A percentile compares a stretch with the other conserved stretches of the same genome.
Conservation (phyloP, 2,888 invertebrate genomes). For the Tetanocera ferruginea region DNA sequence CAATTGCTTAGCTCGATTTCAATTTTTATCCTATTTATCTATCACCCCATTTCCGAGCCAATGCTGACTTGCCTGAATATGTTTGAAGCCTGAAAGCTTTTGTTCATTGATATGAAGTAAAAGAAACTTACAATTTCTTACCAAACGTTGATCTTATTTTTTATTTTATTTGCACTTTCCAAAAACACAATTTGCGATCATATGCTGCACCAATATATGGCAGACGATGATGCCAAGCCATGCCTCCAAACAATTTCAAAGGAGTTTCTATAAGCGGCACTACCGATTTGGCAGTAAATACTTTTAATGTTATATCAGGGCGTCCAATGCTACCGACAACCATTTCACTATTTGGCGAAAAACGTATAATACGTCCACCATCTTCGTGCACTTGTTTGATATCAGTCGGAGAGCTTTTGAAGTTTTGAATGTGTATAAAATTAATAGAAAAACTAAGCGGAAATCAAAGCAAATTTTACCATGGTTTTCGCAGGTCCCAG, state of each 20-base stretch:
- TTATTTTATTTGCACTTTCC: constrained; percentile 70
- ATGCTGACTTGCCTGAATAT: too few relatives aligned
- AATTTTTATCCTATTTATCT: too few relatives aligned
- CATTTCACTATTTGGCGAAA: constrained; percentile 75
- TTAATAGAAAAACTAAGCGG: not conserved
- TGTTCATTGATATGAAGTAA: too few relatives aligned
- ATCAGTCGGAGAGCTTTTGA: constrained; percentile 71
- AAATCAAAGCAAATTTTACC: constrained; percentile 68
- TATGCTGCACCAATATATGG: constrained; percentile 75
- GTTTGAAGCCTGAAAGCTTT: too few relatives aligned
- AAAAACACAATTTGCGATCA: constrained; percentile 75
- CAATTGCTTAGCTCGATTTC: too few relatives aligned
- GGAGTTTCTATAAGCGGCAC: constrained; percentile 72
- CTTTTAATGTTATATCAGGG: constrained; percentile 77
- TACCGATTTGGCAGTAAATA: constrained; percentile 74
- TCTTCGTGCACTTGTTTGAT: constrained; percentile 75
- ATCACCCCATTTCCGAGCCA: too few relatives aligned
- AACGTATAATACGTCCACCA: constrained; percentile 75
- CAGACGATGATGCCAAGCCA: constrained; percentile 76
- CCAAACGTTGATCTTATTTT: not conserved
- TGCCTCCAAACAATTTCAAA: constrained; percentile 73
- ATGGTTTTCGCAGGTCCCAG: constrained; percentile 78
- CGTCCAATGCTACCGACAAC: constrained; percentile 78
- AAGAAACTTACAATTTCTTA: too few relatives aligned
- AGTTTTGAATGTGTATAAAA: constrained; percentile 66